phyloP scores from a whole-genome alignment of 2,113 vertebrate genomes.

The Lampris incognitus region DNA sequence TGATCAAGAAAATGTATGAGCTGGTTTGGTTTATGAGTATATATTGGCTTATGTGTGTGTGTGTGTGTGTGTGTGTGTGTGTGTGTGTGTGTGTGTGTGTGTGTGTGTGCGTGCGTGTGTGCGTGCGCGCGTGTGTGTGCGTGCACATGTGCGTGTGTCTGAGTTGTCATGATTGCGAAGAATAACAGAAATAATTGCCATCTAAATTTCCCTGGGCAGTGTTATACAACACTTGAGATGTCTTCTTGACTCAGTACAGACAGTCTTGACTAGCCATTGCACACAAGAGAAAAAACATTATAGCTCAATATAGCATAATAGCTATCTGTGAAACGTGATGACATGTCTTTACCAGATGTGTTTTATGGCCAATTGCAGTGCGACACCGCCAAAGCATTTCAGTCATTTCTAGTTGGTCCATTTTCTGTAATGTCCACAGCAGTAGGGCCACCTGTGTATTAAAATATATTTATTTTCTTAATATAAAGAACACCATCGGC shows the following conservation, averaged over 20 bases:
- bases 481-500: no score
- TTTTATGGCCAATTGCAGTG: no score
- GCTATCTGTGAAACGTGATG: no score
- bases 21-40: no score
- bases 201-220: not conserved
- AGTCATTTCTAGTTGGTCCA: no score
- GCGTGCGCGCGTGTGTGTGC: slow-evolving; percentile 7
- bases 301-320: no score
- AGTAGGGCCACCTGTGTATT: no score
- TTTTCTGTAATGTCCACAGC: no score
- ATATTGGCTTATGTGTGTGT: slow-evolving; percentile 18
- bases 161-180: slow-evolving; percentile 54
- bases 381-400: no score
- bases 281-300: no score
- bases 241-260: not conserved
- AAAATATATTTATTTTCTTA: no score
- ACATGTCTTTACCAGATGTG: no score
- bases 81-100: slow-evolving; percentile 6
- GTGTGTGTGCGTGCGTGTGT: slow-evolving; percentile 11
- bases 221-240: not conserved
- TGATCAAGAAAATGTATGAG: slow-evolving; percentile 30
- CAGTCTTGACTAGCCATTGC: not conserved
- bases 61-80: not conserved
- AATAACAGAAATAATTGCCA: slow-evolving; percentile 50
- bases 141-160: slow-evolving; percentile 18